These are phyloP conservation scores for Ferrisia virgata DNA, from an alignment of 2,888 invertebrate genomes.

Conservation along the genomic window DNA sequence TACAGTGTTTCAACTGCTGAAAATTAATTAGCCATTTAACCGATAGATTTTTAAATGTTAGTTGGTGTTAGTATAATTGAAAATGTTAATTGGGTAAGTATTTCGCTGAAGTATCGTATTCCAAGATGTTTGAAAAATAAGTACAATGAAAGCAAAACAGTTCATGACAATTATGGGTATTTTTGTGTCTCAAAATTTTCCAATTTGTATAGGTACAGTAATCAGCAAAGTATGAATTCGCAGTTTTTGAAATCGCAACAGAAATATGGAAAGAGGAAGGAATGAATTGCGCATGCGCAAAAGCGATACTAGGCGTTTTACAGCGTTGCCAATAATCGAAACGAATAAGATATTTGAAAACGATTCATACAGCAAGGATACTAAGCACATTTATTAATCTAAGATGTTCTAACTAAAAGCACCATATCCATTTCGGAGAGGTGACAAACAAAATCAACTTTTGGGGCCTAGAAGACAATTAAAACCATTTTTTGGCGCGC, in stretches of 20 bases:
- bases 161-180: background rate
- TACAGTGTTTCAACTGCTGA: constrained; percentile 44
- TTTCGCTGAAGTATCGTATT: background rate
- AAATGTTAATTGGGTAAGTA: background rate
- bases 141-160: background rate
- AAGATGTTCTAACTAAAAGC: too few species aligned
- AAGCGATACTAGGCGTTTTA: background rate
- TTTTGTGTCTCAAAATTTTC: background rate
- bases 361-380: too few species aligned
- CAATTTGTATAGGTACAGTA: background rate
- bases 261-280: background rate
- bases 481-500: too few species aligned
- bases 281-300: background rate
- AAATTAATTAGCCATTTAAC: constrained; percentile 6
- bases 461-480: too few species aligned
- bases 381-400: too few species aligned
- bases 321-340: constrained; percentile 14
- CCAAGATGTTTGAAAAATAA: background rate
- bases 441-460: too few species aligned
- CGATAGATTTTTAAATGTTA: background rate
- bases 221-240: background rate
- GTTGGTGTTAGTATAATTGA: background rate
- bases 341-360: too few species aligned
- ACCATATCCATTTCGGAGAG: too few species aligned
- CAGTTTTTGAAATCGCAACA: background rate